A percentile compares a stretch with the other conserved stretches of the same genome.
Evolutionary conservation across 2,113 vertebrate genomes (phyloP).

Genomic region (Manacus vitellinus): DNA sequence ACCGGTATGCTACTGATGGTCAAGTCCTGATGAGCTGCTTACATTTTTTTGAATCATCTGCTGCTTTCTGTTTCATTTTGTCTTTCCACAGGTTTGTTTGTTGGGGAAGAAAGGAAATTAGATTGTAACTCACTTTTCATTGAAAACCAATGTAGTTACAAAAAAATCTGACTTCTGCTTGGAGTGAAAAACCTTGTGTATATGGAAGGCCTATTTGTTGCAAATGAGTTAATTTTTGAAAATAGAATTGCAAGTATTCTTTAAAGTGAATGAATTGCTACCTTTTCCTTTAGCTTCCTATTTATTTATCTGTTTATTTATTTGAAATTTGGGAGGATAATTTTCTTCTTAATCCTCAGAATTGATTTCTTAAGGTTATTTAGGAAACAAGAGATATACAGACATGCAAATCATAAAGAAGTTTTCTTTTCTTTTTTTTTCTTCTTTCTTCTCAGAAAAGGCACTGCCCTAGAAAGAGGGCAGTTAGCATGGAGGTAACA

Average conservation of each 20-base stretch:
- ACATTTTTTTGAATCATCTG: not conserved
- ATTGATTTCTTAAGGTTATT: not conserved
- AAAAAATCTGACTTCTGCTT: not conserved
- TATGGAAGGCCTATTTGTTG: not conserved
- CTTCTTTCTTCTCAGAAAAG: not conserved
- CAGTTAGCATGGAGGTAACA: not conserved
- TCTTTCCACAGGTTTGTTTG: not conserved
- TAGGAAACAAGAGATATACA: not conserved
- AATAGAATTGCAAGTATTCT: not conserved
- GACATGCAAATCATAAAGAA: not conserved
- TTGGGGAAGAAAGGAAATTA: not conserved
- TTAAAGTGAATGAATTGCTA: not conserved
- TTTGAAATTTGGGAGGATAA: not conserved
- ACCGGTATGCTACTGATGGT: not conserved
- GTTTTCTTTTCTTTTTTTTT: not conserved
- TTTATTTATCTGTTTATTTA: not conserved
- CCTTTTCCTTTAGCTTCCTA: not conserved
- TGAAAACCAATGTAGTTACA: not conserved
- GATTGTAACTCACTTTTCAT: not conserved
- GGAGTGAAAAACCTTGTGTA: not conserved
- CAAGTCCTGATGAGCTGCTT: not conserved
- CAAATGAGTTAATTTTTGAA: not conserved
- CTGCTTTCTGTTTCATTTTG: not conserved
- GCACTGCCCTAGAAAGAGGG: not conserved
- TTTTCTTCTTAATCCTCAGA: not conserved